Conservation (phyloP, 1,140 invertebrate species). For the Drosophila teissieri region DNA sequence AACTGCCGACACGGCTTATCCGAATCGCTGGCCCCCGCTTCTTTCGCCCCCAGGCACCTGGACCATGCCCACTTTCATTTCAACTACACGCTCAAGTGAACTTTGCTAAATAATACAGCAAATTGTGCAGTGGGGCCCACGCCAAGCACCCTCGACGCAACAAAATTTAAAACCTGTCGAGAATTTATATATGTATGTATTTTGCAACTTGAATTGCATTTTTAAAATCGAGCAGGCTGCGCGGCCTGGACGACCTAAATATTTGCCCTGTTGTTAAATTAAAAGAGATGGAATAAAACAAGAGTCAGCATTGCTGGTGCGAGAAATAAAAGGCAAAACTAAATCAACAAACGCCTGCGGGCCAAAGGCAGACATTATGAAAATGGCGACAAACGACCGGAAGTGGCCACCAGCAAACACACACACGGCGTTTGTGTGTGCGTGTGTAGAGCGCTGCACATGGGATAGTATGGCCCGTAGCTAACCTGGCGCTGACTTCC, state of each 20-base stretch:
- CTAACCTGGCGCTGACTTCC: slow-evolving; percentile 69
- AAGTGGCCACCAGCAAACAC: slow-evolving; percentile 58
- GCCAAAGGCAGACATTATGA: slow-evolving; percentile 67
- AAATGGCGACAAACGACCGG: slow-evolving; percentile 80
- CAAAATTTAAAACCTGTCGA: slow-evolving; percentile 41
- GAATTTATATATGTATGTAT: slow-evolving; percentile 30
- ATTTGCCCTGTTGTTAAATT: slow-evolving; percentile 74
- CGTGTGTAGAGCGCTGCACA: slow-evolving; percentile 13
- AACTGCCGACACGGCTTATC: slow-evolving; percentile 71
- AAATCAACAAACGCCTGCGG: slow-evolving; percentile 70
- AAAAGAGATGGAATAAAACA: slow-evolving; percentile 44
- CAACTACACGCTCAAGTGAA: slow-evolving; percentile 67
- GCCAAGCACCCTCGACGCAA: slow-evolving; percentile 17
- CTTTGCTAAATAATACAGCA: slow-evolving; percentile 67
- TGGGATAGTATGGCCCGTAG: slow-evolving; percentile 59
- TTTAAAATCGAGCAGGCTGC: slow-evolving; percentile 57
- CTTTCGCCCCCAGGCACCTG: slow-evolving; percentile 17
- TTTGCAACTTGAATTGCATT: slow-evolving; percentile 65
- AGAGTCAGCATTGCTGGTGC: slow-evolving; percentile 25
- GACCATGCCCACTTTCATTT: slow-evolving; percentile 62
- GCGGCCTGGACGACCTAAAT: slow-evolving; percentile 64
- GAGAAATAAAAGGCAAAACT: slow-evolving; percentile 46
- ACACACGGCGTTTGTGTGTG: slow-evolving; percentile 3
- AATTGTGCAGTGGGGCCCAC: slow-evolving; percentile 34
- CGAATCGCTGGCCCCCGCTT: slow-evolving; percentile 1